Evolutionary conservation across 2,113 vertebrate genomes (phyloP).

Genomic region (Nothocercus nigrocapillus): DNA sequence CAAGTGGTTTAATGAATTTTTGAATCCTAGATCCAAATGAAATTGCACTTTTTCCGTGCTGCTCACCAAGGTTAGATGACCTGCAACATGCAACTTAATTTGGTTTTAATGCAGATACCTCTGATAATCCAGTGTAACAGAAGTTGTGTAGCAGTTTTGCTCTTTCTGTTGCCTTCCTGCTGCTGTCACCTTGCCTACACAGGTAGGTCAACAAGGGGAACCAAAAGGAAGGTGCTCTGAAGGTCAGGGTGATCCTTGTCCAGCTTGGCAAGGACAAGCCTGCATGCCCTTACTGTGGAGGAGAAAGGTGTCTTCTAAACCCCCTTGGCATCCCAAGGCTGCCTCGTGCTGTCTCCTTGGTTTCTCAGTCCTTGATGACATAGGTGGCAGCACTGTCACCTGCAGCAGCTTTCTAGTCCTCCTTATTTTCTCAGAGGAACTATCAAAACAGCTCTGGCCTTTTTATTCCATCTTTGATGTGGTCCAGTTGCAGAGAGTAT

Average conservation of each 20-base stretch:
- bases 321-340: not conserved
- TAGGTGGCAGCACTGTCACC: not conserved
- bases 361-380: not conserved
- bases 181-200: not conserved
- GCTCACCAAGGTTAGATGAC: not conserved
- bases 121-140: not conserved
- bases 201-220: not conserved
- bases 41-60: not conserved
- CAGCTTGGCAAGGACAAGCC: not conserved
- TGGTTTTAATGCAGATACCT: not conserved
- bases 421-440: accelerated
- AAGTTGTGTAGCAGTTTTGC: not conserved
- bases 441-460: not conserved
- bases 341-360: accelerated
- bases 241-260: not conserved
- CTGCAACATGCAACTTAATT: not conserved
- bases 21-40: not conserved
- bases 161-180: not conserved
- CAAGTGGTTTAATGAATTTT: not conserved
- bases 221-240: not conserved
- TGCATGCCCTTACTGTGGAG: not conserved
- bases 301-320: not conserved
- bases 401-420: not conserved
- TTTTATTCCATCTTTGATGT: not conserved
- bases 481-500: not conserved